Evolutionary conservation across 2,797 vertebrate species (phyloP).

Genomic region (Smutsia temminckii): DNA sequence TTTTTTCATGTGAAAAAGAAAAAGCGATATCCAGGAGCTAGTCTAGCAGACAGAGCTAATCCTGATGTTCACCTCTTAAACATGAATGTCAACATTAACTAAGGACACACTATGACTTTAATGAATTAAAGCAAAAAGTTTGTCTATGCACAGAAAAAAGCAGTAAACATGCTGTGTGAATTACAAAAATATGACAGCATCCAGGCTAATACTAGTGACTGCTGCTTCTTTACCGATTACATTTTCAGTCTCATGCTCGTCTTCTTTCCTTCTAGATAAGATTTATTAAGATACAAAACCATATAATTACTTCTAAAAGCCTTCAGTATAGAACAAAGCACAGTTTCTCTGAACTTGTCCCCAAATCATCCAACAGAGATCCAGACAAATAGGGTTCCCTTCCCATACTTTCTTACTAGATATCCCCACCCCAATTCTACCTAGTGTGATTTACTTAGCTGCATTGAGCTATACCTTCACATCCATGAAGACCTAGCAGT

Average conservation of each 20-base stretch:
- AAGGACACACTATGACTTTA: neutral
- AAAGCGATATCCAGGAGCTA: neutral
- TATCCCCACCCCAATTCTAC: neutral
- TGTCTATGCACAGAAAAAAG: neutral
- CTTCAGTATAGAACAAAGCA: neutral
- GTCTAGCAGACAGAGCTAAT: neutral
- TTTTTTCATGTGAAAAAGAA: neutral
- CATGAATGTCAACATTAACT: neutral
- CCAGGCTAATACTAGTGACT: neutral
- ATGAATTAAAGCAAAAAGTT: neutral
- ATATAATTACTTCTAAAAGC: neutral
- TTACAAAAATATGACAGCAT: neutral
- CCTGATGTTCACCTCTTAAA: neutral
- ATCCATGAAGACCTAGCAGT: too few species aligned
- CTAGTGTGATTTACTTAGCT: neutral
- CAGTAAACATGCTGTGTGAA: neutral
- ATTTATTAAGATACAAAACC: neutral
- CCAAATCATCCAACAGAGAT: neutral
- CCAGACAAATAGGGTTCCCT: neutral
- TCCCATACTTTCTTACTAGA: neutral
- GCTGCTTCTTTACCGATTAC: neutral
- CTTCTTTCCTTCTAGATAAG: neutral
- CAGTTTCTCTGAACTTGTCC: neutral
- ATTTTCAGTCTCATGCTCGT: neutral
- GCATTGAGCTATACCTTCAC: too few species aligned